A percentile compares a stretch with the other conserved stretches of the same genome.
Evolutionary conservation across 2,888 invertebrate genomes (phyloP).

Genomic region (Pristionchus japonicus): DNA sequence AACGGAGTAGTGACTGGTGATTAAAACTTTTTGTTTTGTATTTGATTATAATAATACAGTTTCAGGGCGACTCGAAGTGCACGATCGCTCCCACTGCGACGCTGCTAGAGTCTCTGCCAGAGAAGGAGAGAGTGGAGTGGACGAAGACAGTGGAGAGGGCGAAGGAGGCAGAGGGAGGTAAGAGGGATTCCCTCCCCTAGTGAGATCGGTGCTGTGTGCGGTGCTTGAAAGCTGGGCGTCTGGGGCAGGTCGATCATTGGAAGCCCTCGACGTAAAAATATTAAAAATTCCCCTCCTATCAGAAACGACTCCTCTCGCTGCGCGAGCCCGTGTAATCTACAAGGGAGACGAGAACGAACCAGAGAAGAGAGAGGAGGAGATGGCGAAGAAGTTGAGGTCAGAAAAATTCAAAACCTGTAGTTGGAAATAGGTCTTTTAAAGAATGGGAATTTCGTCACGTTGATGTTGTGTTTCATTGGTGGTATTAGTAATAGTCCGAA

Average conservation of each 20-base stretch:
- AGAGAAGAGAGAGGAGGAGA: conserved; percentile 10
- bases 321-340: neutral
- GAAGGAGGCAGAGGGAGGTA: neutral
- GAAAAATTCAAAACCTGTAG: too few species aligned
- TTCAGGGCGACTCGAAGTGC: neutral
- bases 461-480: neutral
- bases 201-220: neutral
- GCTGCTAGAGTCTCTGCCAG: neutral
- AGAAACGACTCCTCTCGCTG: neutral
- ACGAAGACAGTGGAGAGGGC: neutral
- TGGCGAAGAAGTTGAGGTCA: conserved; percentile 23
- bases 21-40: neutral
- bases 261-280: neutral
- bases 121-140: conserved; percentile 15
- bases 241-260: neutral
- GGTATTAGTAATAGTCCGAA: neutral
- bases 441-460: too few species aligned
- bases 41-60: neutral
- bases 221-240: neutral
- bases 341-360: conserved; percentile 1
- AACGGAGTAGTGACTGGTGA: neutral
- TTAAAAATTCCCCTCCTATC: neutral
- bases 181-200: neutral
- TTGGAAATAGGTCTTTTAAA: too few species aligned
- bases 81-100: neutral